Evolutionary conservation across 2,888 invertebrate genomes (phyloP), one percentile per base, ranked within the genome.

Genomic region (Tenthredo amoena): DNA sequence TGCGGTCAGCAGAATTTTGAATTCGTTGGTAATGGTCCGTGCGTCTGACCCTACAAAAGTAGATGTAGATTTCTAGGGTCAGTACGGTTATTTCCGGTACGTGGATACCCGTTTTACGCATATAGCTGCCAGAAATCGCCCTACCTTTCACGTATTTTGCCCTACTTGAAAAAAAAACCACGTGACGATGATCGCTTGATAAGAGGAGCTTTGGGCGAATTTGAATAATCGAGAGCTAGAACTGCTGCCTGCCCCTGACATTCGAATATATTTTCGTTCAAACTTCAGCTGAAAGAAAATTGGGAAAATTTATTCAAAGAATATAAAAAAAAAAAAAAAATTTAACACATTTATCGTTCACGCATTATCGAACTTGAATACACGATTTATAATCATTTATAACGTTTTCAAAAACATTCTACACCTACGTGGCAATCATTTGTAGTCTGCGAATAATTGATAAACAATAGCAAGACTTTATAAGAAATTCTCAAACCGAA

Each of bases 191-290:
- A 81, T 37, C 37, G 62, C 37, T 40, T 34, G 62, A 81, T 77
- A 58, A 81, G 81, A 34, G 34, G 7, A 81, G 58, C 58, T 50
- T 50, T 31, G n/a, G 31, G 50, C 0, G 81, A 40, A 62, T 81
- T 81, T 62, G 62, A 81, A 81, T 81, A 81, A 58, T 81, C 58
- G 81, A 58, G 40, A 81, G 62, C 40, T 62, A 81, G 81, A 58
- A n/a, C 9, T 26, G 40, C 43, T 31, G 40, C 55, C 50, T 77
- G 62, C 21, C 37, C 21, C 21, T 81, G 81, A 81, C 81, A 81
- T 62, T 62, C 40, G 62, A 62, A 81, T 81, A 40, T 81, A 81
- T 81, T 62, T 62, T 37, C 58, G 62, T 58, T 55, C 10, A 40
- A 40, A 81, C 10, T 81, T 40, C 0, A 9, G 31, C 21, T 37